Base-by-base conservation (phyloP, 2,113 vertebrate genomes). In the Oxygymnocypris stewartii region DNA sequence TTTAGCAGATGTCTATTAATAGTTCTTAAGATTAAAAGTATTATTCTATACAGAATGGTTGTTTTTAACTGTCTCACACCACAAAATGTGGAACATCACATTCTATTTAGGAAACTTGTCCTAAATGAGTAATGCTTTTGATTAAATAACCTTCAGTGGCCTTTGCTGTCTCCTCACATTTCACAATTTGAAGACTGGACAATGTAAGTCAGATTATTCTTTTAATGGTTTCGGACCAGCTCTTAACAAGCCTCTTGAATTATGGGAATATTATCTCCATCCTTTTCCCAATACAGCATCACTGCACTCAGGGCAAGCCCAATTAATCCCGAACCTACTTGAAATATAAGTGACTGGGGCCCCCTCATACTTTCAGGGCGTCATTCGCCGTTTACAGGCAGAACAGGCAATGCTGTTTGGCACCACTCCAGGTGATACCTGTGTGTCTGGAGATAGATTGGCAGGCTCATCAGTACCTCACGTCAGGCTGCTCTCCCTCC, bases 381-480 rank as follows among this genome's bases (percentile, higher is more conserved):
- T 11, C 37, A 80, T 80, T 80, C 31, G 37, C 31, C 47, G 10
- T 86, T 49, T 42, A 37, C n/a, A 80, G 49, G 63, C 79, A 73
- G 49, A 51, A 69, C 6, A 25, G 4, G 9, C 69, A 59, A 7
- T 54, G 20, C 16, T 49, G 18, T 31, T 31, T 88, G 75, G 67
- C 88, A 78, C 47, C 44, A 79, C 37, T 86, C 69, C 88, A 86
- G 67, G 13, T 79, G 84, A 79, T 79, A 67, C 74, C 76, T 84
- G 76, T 84, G 88, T 83, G 87, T 76, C 42, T 20, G 85, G 85
- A 84, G 69, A 61, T 80, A 67, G 82, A 57, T 54, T 84, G 85
- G 84, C 87, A 87, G 77, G 82, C 86, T 79, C 67, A 73, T 84
- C 85, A 82, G 40, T 59, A 35, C 20, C 37, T 75, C 79, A 81